These are phyloP conservation scores for Siphamia tubifer DNA, from an alignment of 2,113 vertebrate genomes.

Conservation along the genomic window DNA sequence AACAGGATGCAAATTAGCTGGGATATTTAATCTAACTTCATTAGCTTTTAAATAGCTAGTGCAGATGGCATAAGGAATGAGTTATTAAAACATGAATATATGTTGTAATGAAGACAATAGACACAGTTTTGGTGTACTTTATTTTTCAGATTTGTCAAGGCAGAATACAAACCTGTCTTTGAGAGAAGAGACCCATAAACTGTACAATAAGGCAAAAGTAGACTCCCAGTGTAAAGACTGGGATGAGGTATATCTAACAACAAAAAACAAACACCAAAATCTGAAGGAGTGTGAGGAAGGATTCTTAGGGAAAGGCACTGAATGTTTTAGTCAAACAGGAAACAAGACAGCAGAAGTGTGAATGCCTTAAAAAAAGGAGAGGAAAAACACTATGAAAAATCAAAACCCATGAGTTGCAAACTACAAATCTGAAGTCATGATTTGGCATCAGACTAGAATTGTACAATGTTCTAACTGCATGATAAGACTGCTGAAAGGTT, in stretches of 20 bases:
- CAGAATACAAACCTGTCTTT: conserved; percentile 27
- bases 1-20: too few species aligned
- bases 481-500: not conserved
- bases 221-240: conserved; percentile 3
- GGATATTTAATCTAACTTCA: too few species aligned
- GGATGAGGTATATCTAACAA: conserved; percentile 15
- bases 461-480: not conserved
- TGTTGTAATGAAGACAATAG: not conserved
- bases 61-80: too few species aligned
- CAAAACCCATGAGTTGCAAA: not conserved
- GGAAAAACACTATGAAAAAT: not conserved
- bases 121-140: not conserved
- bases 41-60: too few species aligned
- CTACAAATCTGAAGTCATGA: not conserved
- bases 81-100: not conserved
- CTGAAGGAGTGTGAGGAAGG: not conserved
- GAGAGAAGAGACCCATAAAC: conserved; percentile 33
- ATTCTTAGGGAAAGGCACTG: not conserved
- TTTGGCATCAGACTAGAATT: not conserved
- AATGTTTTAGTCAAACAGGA: not conserved
- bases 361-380: not conserved
- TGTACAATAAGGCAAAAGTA: not conserved
- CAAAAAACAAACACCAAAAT: not conserved
- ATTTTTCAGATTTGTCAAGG: conserved; percentile 40
- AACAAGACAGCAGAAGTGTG: not conserved